Conservation (phyloP, 2,888 invertebrate species). For the Drosophila diplacantha region DNA sequence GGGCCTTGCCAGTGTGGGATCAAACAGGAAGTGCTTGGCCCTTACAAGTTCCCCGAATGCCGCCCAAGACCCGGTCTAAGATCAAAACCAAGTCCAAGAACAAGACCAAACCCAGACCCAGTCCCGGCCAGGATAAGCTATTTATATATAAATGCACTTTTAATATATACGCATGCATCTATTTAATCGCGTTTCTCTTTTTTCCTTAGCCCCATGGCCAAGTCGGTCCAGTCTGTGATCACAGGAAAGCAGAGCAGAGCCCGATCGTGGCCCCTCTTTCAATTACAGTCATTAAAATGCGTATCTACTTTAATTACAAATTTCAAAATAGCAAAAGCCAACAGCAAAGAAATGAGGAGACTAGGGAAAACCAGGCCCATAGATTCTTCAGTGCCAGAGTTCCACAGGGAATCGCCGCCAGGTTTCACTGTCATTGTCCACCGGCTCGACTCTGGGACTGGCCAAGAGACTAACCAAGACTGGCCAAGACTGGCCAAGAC, state of each 20-base stretch:
- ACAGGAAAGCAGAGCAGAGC: not conserved
- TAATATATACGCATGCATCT: slow-evolving; percentile 18
- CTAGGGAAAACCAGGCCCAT: not conserved
- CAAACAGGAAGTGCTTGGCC: slow-evolving; percentile 1
- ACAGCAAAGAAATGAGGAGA: not conserved
- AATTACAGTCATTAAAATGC: slow-evolving; percentile 55
- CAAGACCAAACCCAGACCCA: too few species aligned
- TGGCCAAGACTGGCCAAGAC: not conserved
- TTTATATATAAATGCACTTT: slow-evolving; percentile 17
- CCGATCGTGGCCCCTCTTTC: slow-evolving; percentile 47
- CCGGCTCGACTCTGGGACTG: slow-evolving; percentile 6
- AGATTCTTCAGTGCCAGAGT: not conserved
- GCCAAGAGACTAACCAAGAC: slow-evolving; percentile 3
- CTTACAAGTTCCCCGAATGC: too few species aligned
- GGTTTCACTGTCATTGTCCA: slow-evolving; percentile 32
- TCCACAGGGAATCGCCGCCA: slow-evolving; percentile 7
- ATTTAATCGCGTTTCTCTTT: slow-evolving; percentile 12
- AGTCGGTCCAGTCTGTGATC: slow-evolving; percentile 7
- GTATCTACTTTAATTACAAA: slow-evolving; percentile 67
- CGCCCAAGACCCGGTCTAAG: too few species aligned
- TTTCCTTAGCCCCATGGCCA: not conserved
- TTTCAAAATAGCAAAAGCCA: slow-evolving; percentile 46
- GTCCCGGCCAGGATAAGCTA: not conserved
- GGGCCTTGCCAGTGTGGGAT: not conserved
- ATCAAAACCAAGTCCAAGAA: too few species aligned